Evolutionary conservation across 2,113 vertebrate genomes (phyloP), one percentile per base, ranked within the genome.

Genomic region (Muscicapa adusta): DNA sequence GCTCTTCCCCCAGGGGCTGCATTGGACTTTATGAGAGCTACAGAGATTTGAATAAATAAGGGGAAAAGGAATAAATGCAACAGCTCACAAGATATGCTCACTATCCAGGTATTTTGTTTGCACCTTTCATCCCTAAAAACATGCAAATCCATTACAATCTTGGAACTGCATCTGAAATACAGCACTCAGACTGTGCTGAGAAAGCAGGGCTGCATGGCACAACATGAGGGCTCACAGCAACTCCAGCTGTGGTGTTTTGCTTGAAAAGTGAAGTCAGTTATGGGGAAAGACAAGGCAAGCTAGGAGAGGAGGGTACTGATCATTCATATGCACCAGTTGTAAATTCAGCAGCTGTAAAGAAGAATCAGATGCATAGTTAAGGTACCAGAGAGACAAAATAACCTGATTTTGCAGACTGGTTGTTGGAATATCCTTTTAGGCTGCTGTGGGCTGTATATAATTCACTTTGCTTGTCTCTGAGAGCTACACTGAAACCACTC

Each of bases 341-440:
- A 82, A 68, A 92, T 68, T 47, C 26, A 68, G 34, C 65, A 67
- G 51, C 16, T 28, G 18, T 33, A 36, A 65, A 88, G 58, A 89
- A 42, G 33, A 82, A 65, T 50, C 61, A 88, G 68, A 58, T 43
- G 40, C 25, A 73, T 31, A 51, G 31, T 40, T 24, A 88, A 89
- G 60, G 51, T 31, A 81, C 53, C 45, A 71, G 51, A 77, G 57
- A 89, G 38, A 72, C 19, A 89, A 87, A 85, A 54, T 54, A 85
- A 68, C 31, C 47, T 76, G 26, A 70, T 82, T 79, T 89, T 48
- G 13, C 16, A 56, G 38, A 34, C 24, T 61, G 40, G 0, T 34
- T 92, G 72, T 80, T 54, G 12, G 82, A 22, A 53, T 17, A 61
- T 34, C 25, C 12, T 75, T 72, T 77, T 31, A 61, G 50, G n/a